Base-by-base conservation (phyloP, 2,888 invertebrate genomes). In the Caenorhabditis afra region DNA sequence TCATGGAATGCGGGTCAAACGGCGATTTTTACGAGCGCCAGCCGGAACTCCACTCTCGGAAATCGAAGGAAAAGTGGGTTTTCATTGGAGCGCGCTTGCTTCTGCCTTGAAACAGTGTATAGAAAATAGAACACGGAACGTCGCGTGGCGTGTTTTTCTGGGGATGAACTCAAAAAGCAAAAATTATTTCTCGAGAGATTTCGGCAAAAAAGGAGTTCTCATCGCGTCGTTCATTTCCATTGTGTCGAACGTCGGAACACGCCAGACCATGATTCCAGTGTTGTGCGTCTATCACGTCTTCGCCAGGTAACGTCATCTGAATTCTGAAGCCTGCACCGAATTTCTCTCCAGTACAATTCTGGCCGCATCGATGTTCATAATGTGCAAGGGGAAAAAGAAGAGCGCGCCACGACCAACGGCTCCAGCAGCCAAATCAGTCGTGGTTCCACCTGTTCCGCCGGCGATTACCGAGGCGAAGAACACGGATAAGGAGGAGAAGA, bases 241-340 rank as follows among this genome's bases (percentile, higher is more conserved):
- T 57, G 8, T 14, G 22, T 57, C 57, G 57, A 14, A 41, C 57
- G 44, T 58, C 58, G 44, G 58, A 58, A 29, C 29, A 39, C 58
- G 47, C n/a, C 58, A 39, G 67, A 67, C 11, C 57, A 67, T 67
- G 67, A 67, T 67, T 67, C 67, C 67, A 58, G 49, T 47, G 12
- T 22, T 58, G 20, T 58, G 67, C 58, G 55, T 44, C 39, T 55
- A 55, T 41, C 67, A 67, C 58, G 50, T 67, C 44, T 57, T 66
- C 66, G 45, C 65, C 16, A 45, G 45, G 55, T 66, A 29, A 29
- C 29, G 52, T 41, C 23, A 23, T n/a, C 12, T 3, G 23, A 23
- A 50, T 11, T 23, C 10, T 7, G 4, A 29, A n/a, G n/a, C n/a
- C 29, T 29, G 3, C 29, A 5, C 12, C 11, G 10, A 11, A 50